Evolutionary conservation across 2,113 vertebrate genomes (phyloP), one percentile per base, ranked within the genome.

Genomic region (Sarotherodon lohbergeri): DNA sequence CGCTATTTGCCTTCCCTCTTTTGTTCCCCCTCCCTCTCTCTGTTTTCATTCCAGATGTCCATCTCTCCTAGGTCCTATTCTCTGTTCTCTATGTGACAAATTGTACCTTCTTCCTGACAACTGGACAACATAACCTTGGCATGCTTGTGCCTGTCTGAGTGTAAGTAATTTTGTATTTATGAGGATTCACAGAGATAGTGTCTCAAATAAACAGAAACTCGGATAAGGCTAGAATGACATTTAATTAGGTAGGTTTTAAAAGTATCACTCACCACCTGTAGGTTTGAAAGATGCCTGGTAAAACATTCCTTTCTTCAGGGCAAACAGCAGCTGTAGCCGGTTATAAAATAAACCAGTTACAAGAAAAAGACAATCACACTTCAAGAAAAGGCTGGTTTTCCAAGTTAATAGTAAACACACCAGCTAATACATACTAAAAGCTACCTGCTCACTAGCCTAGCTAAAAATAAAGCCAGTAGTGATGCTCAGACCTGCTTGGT

Each of bases 41-140:
- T 34, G 36, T 19, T 68, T 46, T 84, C 80, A 9, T 89, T 91
- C 90, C 92, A 93, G 90, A 91, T 93, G 91, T 92, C 91, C 88
- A 3, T 88, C 90, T 90, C 88, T 84, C 86, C 82, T 10, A 27
- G 83, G 89, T 57, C 57, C 80, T 81, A 39, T 80, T 86, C 86
- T 80, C 59, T 86, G 82, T 54, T 90, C 27, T 36, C 78, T 39
- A 3, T 76, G 79, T 57, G 81, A 81, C 90, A 88, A 82, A 86
- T 80, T 85, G 93, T 86, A 36, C 22, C 36, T 83, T 36, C 27
- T 22, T 54, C 41, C 39, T 48, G 50, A 36, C 84, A 90, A 85
- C 81, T 86, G 90, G 78, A 71, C 34, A 10, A 7, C 32, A 19
- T 39, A 4, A 10, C 43, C 27, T 87, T 81, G 59, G 83, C 29